Evolutionary conservation across 2,113 vertebrate species (phyloP).

Genomic region (Neolamprologus variostigma): DNA sequence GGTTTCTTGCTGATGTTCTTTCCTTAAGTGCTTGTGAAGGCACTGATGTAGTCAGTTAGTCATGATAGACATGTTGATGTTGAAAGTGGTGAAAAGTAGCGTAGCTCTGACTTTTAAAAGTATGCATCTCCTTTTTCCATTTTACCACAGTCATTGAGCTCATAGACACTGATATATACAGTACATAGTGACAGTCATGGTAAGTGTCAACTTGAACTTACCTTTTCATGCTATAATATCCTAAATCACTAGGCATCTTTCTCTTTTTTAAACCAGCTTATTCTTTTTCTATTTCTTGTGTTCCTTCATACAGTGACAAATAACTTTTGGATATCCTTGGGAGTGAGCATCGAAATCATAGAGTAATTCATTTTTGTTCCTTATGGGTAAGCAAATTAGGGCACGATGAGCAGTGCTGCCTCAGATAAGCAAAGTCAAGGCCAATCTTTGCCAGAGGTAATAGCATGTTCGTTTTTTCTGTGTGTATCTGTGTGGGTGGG

Average conservation of each 20-base stretch:
- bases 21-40: conserved; percentile 28
- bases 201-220: not conserved
- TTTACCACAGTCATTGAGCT: not conserved
- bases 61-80: conserved; percentile 19
- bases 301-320: not conserved
- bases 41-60: conserved; percentile 23
- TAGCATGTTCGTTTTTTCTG: not conserved
- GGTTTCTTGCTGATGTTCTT: conserved; percentile 13
- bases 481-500: not conserved
- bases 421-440: not conserved
- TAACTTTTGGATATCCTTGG: not conserved
- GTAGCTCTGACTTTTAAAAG: not conserved
- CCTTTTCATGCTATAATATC: not conserved
- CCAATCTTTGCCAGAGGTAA: not conserved
- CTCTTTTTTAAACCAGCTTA: not conserved
- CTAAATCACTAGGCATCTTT: not conserved
- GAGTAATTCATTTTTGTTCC: not conserved
- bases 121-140: not conserved
- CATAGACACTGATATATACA: not conserved
- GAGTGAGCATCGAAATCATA: not conserved
- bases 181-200: not conserved
- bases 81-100: not conserved
- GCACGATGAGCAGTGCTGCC: not conserved
- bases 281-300: not conserved
- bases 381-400: not conserved